Conservation (phyloP, 1,140 invertebrate species). For the Trachelipus rathkii region DNA sequence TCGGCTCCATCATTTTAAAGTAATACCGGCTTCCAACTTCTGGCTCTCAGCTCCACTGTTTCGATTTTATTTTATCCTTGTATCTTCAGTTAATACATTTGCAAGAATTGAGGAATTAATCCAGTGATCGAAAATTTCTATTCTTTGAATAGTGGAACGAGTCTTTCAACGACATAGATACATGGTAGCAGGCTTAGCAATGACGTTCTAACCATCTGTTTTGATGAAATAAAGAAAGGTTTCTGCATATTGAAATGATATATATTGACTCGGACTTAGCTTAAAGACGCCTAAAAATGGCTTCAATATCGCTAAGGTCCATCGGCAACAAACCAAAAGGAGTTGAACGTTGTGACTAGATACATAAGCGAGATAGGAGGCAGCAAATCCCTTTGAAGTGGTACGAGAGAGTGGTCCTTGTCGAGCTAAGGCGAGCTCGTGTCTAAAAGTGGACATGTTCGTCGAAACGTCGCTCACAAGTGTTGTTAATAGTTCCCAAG, state of each 20-base stretch:
- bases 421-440: constrained; percentile 54
- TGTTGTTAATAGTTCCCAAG: constrained; percentile 49
- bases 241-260: constrained; percentile 20
- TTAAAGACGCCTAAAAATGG: constrained; percentile 22
- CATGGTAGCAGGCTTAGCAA: constrained; percentile 20
- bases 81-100: background rate
- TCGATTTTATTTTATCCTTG: too few species aligned
- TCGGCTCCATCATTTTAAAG: too few species aligned
- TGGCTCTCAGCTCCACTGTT: too few species aligned
- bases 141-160: background rate
- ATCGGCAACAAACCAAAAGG: constrained; percentile 6
- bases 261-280: background rate
- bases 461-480: constrained; percentile 74
- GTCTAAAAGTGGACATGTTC: constrained; percentile 69
- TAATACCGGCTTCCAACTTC: too few species aligned
- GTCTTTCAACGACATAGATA: constrained; percentile 4
- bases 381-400: constrained; percentile 24
- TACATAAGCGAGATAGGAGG: constrained; percentile 27
- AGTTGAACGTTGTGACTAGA: constrained; percentile 10
- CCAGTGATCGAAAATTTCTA: background rate
- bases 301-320: constrained; percentile 26
- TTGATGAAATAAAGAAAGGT: constrained; percentile 21
- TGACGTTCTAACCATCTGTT: background rate
- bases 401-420: constrained; percentile 43
- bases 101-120: background rate